A percentile compares a stretch with the other conserved stretches of the same genome.
phyloP scores from a whole-genome alignment of 2,888 invertebrate genomes.

The Nomada lathburiana region DNA sequence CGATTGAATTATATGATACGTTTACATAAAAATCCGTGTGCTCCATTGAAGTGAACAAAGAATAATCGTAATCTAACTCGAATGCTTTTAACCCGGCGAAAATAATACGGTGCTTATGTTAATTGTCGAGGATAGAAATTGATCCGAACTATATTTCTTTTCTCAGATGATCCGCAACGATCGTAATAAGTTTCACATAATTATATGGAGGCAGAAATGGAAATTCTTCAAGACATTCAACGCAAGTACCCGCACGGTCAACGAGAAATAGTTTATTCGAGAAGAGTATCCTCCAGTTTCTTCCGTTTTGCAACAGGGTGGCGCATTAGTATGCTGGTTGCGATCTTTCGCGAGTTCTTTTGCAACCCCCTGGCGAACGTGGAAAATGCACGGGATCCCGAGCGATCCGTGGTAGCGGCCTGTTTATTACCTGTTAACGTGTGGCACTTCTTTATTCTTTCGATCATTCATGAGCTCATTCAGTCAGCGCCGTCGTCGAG shows the following conservation, averaged over 20 bases:
- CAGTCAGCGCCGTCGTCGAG: constrained; percentile 62
- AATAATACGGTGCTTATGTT: no score
- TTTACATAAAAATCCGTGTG: no score
- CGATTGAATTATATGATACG: no score
- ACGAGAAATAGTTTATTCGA: not conserved
- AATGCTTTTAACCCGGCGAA: no score
- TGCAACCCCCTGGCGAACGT: not conserved
- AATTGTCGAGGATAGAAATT: no score
- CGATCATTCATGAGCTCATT: constrained; percentile 66
- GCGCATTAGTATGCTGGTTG: constrained; percentile 28
- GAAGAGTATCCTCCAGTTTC: not conserved
- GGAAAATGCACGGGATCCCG: constrained; percentile 40
- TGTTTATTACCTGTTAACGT: constrained; percentile 62
- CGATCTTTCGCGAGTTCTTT: constrained; percentile 40
- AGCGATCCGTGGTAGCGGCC: constrained; percentile 34
- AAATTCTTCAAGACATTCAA: not conserved
- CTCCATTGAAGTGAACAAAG: no score
- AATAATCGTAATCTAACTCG: no score
- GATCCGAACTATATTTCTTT: no score
- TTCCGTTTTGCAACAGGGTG: constrained; percentile 13
- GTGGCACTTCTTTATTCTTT: constrained; percentile 54
- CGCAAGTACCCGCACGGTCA: not conserved
- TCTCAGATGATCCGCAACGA: no score
- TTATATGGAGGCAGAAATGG: not conserved
- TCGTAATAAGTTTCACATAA: no score